A percentile compares a stretch with the other conserved stretches of the same genome.
These are phyloP conservation scores for Mythimna loreyi DNA, from an alignment of 2,888 invertebrate genomes.

Conservation along the genomic window DNA sequence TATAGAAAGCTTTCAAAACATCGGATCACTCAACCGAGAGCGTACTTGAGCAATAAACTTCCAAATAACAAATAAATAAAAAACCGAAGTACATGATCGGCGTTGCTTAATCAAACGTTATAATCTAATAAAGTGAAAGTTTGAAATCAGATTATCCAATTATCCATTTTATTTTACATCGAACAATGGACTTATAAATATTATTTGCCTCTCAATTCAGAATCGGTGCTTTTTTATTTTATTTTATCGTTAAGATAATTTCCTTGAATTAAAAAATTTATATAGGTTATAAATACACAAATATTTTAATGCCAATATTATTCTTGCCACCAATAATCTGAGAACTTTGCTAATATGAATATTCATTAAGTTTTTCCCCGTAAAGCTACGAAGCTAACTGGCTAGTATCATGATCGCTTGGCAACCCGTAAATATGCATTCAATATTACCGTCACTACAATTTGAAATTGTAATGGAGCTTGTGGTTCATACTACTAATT, in stretches of 20 bases:
- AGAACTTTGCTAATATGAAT: slow-evolving; percentile 57
- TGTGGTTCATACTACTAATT: slow-evolving; percentile 14
- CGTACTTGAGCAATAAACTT: not conserved
- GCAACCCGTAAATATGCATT: slow-evolving; percentile 38
- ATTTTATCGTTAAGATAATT: slow-evolving; percentile 16
- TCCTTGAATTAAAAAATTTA: slow-evolving; percentile 46
- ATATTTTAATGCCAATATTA: slow-evolving; percentile 39
- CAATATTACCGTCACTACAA: slow-evolving; percentile 28
- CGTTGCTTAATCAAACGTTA: not conserved
- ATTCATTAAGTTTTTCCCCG: slow-evolving; percentile 54
- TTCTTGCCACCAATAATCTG: slow-evolving; percentile 48
- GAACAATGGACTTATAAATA: not conserved
- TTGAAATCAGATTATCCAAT: slow-evolving; percentile 1
- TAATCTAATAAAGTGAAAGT: slow-evolving; percentile 8
- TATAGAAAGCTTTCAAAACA: not conserved
- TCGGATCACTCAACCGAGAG: not conserved
- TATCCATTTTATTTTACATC: not conserved
- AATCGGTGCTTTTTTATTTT: not conserved
- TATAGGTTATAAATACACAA: slow-evolving; percentile 37
- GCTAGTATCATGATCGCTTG: slow-evolving; percentile 47
- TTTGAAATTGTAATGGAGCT: slow-evolving; percentile 37
- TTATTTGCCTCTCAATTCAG: not conserved
- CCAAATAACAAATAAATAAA: not conserved
- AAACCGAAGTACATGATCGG: not conserved
- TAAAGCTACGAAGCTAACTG: slow-evolving; percentile 38